Base-by-base conservation (phyloP, 2,888 invertebrate species). In the Boloria euphrosyne region DNA sequence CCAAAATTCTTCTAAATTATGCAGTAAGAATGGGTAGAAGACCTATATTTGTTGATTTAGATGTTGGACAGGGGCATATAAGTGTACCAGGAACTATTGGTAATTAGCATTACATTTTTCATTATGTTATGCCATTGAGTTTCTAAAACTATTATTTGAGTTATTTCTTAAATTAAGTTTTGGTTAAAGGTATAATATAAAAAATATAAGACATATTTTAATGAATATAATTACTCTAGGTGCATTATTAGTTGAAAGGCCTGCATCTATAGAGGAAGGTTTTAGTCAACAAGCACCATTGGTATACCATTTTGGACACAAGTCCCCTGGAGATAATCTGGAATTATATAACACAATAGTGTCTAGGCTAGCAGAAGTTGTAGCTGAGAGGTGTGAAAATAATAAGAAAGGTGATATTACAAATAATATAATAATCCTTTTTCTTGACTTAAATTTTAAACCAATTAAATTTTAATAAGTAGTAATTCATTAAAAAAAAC, bases 281-380 rank as follows among this genome's bases (percentile, higher is more conserved):
- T 99, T 98, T 83, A 96, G 97, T 55, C 97, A 97, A 81, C 97
- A 97, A 74, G 98, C 98, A 0, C 99, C 99, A 0, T 86, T 98
- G 2, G 97, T 98, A 0, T 99, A 97, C 82, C 98, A 99, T 87
- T 98, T 96, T 84, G 99, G 99, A 0, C 96, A 98, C 83, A 96
- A 95, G 74, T 83, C 93, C 0, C 97, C 98, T 0, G 87, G 91
- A 10, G 93, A 93, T 0, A 99, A 99, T 84, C 86, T 95, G 6
- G 95, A 96, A 5, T 92, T 99, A 0, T 99, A 97, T 85, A 97
- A 97, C 79, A 93, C 96, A 13, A 93, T 98, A 4, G 95, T 97
- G 3, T 94, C 96, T 0, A 94, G 97, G 75, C 90, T 99, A 74
- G 97, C 99, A 0, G 96, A 96, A 78, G 96, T 97, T 10, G 95